These are phyloP conservation scores for Melanotaenia boesemani DNA, from an alignment of 2,797 vertebrate species.

Conservation along the genomic window DNA sequence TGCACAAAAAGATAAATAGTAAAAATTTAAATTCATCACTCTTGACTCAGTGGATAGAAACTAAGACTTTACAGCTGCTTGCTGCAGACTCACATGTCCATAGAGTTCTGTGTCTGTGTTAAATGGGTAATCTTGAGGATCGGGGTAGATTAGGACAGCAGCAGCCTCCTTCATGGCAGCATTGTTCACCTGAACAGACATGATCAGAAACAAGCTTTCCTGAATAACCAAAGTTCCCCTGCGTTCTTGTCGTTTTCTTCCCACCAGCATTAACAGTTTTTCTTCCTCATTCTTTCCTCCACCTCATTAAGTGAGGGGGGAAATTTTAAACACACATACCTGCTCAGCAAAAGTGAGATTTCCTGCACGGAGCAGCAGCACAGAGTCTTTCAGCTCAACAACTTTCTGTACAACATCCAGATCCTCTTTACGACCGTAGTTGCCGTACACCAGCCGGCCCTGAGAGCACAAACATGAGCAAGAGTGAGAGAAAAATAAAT, in stretches of 20 bases:
- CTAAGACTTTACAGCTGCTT: not conserved
- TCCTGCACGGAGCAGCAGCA: conserved; percentile 89
- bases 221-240: too few relatives aligned
- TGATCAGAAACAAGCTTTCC: not conserved
- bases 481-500: not conserved
- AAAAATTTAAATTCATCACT: not conserved
- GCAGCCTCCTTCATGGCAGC: conserved; percentile 79
- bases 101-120: conserved; percentile 69
- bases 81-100: conserved; percentile 88
- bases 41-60: not conserved
- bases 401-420: conserved; percentile 69
- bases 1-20: not conserved
- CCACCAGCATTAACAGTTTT: not conserved
- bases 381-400: conserved; percentile 71
- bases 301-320: not conserved
- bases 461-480: conserved; percentile 49
- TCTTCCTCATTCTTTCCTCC: not conserved
- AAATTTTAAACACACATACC: conserved; percentile 81
- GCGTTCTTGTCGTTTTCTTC: not conserved
- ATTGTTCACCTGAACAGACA: conserved; percentile 86
- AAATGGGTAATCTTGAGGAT: conserved; percentile 59
- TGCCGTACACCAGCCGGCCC: conserved; percentile 89
- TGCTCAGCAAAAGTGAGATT: conserved; percentile 90
- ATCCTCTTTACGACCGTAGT: conserved; percentile 87
- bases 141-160: conserved; percentile 91